Conservation (phyloP, 37 sponge, comb jelly and placozoan species). For the Eunapius fragilis region DNA sequence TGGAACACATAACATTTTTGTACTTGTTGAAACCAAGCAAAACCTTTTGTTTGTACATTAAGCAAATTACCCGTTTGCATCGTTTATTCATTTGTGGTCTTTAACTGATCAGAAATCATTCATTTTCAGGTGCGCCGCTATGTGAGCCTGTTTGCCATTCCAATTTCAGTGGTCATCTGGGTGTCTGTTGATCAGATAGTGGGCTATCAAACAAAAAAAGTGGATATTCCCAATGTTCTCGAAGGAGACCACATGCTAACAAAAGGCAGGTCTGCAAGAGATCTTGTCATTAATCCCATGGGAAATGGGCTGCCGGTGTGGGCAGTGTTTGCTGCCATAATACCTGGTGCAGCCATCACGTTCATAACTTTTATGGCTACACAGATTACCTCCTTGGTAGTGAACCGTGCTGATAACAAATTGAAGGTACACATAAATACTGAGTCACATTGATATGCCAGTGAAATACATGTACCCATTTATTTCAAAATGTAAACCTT, state of each 20-base stretch:
- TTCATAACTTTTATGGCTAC: constrained; percentile 78
- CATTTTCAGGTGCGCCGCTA: constrained; percentile 56
- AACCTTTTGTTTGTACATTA: not conserved
- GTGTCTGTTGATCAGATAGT: constrained; percentile 60
- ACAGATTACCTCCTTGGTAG: constrained; percentile 79
- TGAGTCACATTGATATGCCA: not conserved
- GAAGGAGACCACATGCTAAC: constrained; percentile 4
- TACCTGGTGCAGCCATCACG: constrained; percentile 69
- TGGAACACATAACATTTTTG: not conserved
- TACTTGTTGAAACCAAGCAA: not conserved
- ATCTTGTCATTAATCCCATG: not conserved
- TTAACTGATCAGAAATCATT: not conserved
- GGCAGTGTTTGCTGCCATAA: constrained; percentile 70
- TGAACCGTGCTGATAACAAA: constrained; percentile 81
- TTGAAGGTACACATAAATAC: constrained; percentile 59
- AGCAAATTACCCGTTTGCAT: not conserved
- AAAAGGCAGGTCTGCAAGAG: not conserved
- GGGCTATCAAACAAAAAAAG: constrained; percentile 52
- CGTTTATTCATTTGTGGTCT: constrained; percentile 1
- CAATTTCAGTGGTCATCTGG: constrained; percentile 79
- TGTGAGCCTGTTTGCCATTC: constrained; percentile 79
- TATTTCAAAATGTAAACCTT: not conserved
- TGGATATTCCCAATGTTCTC: constrained; percentile 60
- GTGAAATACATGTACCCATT: not conserved
- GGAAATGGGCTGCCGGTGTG: constrained; percentile 60